phyloP scores from a whole-genome alignment of 2,113 vertebrate genomes.

The Thunnus maccoyii region DNA sequence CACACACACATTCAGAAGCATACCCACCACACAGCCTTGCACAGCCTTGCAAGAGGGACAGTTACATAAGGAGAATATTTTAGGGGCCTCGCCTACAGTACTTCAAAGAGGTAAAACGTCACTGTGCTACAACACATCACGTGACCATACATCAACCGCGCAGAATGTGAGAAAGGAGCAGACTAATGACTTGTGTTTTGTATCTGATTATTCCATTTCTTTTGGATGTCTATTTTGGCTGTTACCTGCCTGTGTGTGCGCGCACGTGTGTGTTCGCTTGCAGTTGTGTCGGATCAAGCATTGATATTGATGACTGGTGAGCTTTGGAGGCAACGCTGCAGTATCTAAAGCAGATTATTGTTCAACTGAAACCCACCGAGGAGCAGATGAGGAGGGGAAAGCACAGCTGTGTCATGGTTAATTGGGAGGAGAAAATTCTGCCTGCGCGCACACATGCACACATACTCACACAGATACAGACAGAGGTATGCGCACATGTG shows the following conservation, averaged over 20 bases:
- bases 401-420: constrained; percentile 73
- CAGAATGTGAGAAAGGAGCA: constrained; percentile 28
- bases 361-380: constrained; percentile 67
- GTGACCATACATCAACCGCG: constrained; percentile 47
- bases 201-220: constrained; percentile 32
- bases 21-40: constrained; percentile 55
- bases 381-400: constrained; percentile 61
- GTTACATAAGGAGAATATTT: constrained; percentile 83
- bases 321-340: constrained; percentile 39
- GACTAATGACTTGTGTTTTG: constrained; percentile 44
- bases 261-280: constrained; percentile 10
- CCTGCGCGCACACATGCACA: background rate
- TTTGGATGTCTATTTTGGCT: constrained; percentile 15
- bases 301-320: constrained; percentile 69
- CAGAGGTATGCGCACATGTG: background rate
- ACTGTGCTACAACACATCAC: constrained; percentile 70
- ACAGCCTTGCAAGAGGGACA: constrained; percentile 68
- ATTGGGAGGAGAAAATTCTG: constrained; percentile 53
- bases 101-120: constrained; percentile 75
- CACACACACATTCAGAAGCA: constrained; percentile 18
- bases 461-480: background rate
- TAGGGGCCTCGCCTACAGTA: constrained; percentile 59
- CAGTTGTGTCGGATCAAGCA: constrained; percentile 24
- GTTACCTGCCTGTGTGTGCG: constrained; percentile 8
- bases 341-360: constrained; percentile 67